Conservation (phyloP, 2,888 invertebrate species). For the Leptopterna dolabrata region DNA sequence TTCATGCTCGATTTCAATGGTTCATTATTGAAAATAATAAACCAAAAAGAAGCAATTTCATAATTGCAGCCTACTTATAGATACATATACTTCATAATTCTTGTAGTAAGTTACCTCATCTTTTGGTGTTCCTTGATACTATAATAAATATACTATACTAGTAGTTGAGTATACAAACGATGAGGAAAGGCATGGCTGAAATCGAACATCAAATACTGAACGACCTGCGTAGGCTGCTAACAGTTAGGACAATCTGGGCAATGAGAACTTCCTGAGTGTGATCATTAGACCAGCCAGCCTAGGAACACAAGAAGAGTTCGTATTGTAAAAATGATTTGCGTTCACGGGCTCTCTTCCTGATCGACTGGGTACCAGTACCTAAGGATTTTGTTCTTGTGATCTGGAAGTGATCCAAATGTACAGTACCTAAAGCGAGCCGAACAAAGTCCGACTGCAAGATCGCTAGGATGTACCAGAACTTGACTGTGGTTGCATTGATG, state of each 20-base stretch:
- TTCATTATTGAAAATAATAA: too few relatives aligned
- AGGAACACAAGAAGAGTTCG: not conserved
- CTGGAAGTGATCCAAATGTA: not conserved
- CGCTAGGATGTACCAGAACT: conserved; percentile 18
- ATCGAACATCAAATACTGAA: not conserved
- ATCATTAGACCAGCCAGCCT: not conserved
- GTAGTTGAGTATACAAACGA: not conserved
- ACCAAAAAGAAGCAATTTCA: too few relatives aligned
- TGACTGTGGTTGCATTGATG: not conserved
- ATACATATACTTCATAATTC: too few relatives aligned
- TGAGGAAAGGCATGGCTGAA: not conserved
- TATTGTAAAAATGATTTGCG: conserved; percentile 22
- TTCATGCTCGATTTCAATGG: too few relatives aligned
- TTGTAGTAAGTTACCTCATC: not conserved
- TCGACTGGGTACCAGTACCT: conserved; percentile 20
- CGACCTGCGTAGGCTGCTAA: not conserved
- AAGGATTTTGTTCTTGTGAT: conserved; percentile 1
- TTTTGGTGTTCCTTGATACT: not conserved
- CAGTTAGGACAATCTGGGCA: not conserved
- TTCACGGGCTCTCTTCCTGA: not conserved
- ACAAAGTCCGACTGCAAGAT: conserved; percentile 16
- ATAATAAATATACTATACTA: not conserved
- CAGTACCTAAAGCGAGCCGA: not conserved
- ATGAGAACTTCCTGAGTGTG: conserved; percentile 14
- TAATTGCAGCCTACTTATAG: too few relatives aligned